Evolutionary conservation across 2,113 vertebrate species (phyloP).

Genomic region (Hucho hucho): DNA sequence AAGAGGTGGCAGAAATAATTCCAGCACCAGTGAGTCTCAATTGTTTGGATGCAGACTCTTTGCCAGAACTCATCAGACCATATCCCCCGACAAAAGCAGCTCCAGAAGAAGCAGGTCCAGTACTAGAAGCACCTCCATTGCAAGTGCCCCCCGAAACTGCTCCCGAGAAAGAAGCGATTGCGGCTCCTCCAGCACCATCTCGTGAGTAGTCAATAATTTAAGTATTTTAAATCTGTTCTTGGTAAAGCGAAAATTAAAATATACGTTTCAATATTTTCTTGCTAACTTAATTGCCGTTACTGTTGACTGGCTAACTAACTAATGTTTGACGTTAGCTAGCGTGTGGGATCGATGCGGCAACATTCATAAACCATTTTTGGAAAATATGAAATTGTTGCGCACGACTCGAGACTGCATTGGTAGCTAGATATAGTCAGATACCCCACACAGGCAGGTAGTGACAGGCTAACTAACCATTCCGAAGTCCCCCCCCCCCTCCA

Average conservation of each 20-base stretch:
- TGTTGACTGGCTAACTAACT: not conserved
- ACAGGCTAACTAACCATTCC: no score
- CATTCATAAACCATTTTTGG: not conserved
- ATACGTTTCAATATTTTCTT: not conserved
- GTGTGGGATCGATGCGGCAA: not conserved
- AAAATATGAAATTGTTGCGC: not conserved
- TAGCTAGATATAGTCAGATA: not conserved
- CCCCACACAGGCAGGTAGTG: no score
- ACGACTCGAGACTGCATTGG: not conserved
- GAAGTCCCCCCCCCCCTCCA: slow-evolving; percentile 29
- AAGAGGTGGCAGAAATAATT: slow-evolving; percentile 16
- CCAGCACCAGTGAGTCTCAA: not conserved
- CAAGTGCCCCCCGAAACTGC: slow-evolving; percentile 39
- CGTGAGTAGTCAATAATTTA: slow-evolving; percentile 53
- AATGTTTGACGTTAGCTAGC: not conserved
- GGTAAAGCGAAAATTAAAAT: not conserved
- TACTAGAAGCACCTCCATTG: slow-evolving; percentile 49
- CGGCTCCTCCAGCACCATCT: slow-evolving; percentile 53
- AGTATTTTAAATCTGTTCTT: not conserved
- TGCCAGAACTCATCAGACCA: not conserved
- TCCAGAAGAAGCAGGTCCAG: not conserved
- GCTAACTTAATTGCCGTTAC: not conserved
- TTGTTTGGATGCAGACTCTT: not conserved
- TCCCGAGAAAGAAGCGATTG: slow-evolving; percentile 49
- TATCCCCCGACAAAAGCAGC: not conserved